Percentiles rank a stretch among this genome's conserved stretches.
Conservation (phyloP, 2,888 invertebrate genomes). For the Callyntrura guangdongensis region DNA sequence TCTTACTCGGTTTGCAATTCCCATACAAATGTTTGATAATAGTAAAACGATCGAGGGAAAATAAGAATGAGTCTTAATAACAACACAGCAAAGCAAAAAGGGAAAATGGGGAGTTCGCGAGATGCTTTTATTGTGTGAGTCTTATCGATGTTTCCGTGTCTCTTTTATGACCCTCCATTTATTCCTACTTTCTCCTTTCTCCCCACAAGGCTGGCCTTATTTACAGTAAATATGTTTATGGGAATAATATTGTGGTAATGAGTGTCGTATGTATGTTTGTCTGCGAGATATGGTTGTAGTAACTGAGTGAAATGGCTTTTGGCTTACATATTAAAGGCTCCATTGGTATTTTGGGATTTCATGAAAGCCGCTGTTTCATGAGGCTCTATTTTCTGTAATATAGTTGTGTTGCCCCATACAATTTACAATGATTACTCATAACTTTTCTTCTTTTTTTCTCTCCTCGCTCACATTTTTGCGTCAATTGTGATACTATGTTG, state of each 20-base stretch:
- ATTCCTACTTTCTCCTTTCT: background rate
- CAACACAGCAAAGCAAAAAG: background rate
- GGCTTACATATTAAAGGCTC: slow-evolving; percentile 31
- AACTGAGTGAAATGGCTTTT: slow-evolving; percentile 33
- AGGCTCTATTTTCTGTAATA: slow-evolving; percentile 17
- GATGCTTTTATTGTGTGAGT: background rate
- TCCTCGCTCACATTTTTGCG: slow-evolving; percentile 3
- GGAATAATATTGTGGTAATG: slow-evolving; percentile 7
- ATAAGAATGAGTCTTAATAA: slow-evolving; percentile 5
- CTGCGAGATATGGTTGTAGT: background rate
- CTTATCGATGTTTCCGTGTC: slow-evolving; percentile 21
- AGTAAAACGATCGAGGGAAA: background rate
- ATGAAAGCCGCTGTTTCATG: slow-evolving; percentile 33
- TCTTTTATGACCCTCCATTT: background rate
- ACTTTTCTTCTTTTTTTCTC: slow-evolving; percentile 31
- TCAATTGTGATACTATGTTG: slow-evolving; percentile 16
- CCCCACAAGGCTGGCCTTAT: background rate
- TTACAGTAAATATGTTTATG: slow-evolving; percentile 26
- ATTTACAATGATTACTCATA: slow-evolving; percentile 41
- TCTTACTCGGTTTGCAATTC: slow-evolving; percentile 15
- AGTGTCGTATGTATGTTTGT: slow-evolving; percentile 6
- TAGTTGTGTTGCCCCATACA: slow-evolving; percentile 37
- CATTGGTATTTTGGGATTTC: slow-evolving; percentile 31
- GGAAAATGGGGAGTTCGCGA: slow-evolving; percentile 11
- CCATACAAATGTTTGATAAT: slow-evolving; percentile 33